Evolutionary conservation across 1,140 invertebrate genomes (phyloP).

Genomic region (Drosophila grimshawi): DNA sequence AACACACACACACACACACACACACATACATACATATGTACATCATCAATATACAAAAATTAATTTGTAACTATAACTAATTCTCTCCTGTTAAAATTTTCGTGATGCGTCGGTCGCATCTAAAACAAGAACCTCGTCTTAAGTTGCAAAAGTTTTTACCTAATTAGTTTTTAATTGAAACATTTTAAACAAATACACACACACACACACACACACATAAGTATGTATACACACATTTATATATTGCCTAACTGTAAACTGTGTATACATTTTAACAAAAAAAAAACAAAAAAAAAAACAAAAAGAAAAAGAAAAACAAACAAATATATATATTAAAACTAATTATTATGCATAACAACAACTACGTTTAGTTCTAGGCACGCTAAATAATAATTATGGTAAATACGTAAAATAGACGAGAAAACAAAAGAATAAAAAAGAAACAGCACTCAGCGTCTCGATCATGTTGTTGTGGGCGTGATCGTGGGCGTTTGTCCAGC

Average conservation of each 20-base stretch:
- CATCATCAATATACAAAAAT: slow-evolving; percentile 44
- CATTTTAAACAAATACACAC: slow-evolving; percentile 34
- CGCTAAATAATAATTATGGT: slow-evolving; percentile 26
- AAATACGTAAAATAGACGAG: slow-evolving; percentile 33
- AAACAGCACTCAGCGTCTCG: slow-evolving; percentile 18
- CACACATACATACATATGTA: slow-evolving; percentile 38
- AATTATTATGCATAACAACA: slow-evolving; percentile 24
- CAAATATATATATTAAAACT: background rate
- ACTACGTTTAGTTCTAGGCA: slow-evolving; percentile 62
- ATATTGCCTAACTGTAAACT: slow-evolving; percentile 58
- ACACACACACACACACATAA: slow-evolving; percentile 11
- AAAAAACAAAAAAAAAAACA: slow-evolving; percentile 24
- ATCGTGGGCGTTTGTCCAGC: slow-evolving; percentile 35
- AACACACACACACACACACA: slow-evolving; percentile 25
- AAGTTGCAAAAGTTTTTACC: slow-evolving; percentile 73
- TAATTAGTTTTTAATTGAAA: slow-evolving; percentile 44
- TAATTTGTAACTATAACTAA: slow-evolving; percentile 47
- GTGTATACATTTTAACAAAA: slow-evolving; percentile 65
- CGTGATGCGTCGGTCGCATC: slow-evolving; percentile 81
- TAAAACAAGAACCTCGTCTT: slow-evolving; percentile 77
- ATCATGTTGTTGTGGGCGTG: slow-evolving; percentile 19
- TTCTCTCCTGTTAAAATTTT: slow-evolving; percentile 68
- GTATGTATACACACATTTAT: slow-evolving; percentile 32
- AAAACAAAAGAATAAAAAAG: background rate
- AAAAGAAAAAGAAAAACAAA: slow-evolving; percentile 30